Evolutionary conservation across 1,140 invertebrate genomes (phyloP), one percentile per base, ranked within the genome.

Genomic region (Ptiloglossa arizonensis): DNA sequence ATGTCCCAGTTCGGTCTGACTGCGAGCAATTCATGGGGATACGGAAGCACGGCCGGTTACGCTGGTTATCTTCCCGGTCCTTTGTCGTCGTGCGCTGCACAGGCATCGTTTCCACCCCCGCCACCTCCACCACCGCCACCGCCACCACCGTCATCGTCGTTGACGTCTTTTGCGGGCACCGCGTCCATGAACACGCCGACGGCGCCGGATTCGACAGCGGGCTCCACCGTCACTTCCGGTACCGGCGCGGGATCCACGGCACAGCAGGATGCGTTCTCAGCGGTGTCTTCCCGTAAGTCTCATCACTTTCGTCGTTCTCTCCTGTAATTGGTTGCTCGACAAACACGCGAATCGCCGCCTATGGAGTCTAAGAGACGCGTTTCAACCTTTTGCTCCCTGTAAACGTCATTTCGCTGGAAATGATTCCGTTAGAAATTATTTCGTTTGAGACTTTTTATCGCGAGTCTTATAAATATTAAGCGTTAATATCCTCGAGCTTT

Each of bases 1-100:
- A 95, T 96, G 95, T 94, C 95, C 60, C 95, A 96, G 91, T 96
- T 96, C 87, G 95, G 96, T 52, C 90, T 96, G 89, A 95, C 96
- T 86, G 95, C 95, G 78, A 94, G 96, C 76, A 97, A 97, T 88
- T 96, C 96, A 4, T 97, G 96, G 96, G 96, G 96, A 50, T 97
- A 97, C 87, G 95, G 96, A 5, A 95, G 96, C n/a, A 95, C 96
- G 13, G 95, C 95, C 22, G 96, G 96, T 4, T 97, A 97, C 89
- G 96, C 96, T 0, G 95, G 96, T 0, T 97, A 97, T 86, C 94
- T 96, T 82, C 95, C 95, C 29, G 94, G 94, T 48, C 90, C 93
- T 38, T 83, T 94, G 85, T 94, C 90, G 90, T 94, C 89, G 77
- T 96, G 83, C 92, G 95, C 67, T 88, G 94, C 87, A 94, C 96